Percentiles rank a stretch among this genome's conserved stretches.
Conservation (phyloP, 2,888 invertebrate genomes). For the Rhogogaster chlorosoma region DNA sequence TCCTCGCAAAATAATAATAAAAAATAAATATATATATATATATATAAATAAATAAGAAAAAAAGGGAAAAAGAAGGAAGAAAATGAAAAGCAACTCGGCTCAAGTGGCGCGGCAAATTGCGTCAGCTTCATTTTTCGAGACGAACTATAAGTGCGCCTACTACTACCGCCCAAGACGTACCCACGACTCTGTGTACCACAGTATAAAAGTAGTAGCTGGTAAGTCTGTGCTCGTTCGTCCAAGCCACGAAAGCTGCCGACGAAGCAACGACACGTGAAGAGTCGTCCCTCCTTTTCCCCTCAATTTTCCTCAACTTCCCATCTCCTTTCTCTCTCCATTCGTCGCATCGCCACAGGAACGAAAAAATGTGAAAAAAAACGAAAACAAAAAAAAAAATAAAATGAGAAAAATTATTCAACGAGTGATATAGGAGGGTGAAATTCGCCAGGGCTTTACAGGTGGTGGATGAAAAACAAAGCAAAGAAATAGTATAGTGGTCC, state of each 20-base stretch:
- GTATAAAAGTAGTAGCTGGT: neutral
- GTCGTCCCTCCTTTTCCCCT: constrained; percentile 9
- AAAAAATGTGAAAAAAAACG: neutral
- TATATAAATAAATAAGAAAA: neutral
- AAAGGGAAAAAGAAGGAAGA: neutral
- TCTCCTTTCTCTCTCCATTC: neutral
- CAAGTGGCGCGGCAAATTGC: constrained; percentile 42
- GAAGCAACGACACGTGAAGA: constrained; percentile 48
- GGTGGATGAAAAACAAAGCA: neutral
- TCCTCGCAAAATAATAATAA: neutral
- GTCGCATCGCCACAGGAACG: neutral
- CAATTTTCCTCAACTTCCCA: neutral
- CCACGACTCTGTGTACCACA: neutral
- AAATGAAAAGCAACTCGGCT: constrained; percentile 16
- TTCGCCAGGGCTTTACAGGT: neutral
- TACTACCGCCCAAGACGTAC: constrained; percentile 8
- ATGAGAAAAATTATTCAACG: neutral
- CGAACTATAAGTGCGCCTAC: constrained; percentile 32
- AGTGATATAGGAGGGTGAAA: neutral
- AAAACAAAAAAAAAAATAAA: neutral
- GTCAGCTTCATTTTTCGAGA: constrained; percentile 46
- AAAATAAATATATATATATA: constrained; percentile 9
- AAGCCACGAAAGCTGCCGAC: constrained; percentile 30
- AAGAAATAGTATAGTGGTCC: neutral
- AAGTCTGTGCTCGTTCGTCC: constrained; percentile 12